Evolutionary conservation across 2,797 vertebrate species (phyloP).

Genomic region (Rhinella marina): DNA sequence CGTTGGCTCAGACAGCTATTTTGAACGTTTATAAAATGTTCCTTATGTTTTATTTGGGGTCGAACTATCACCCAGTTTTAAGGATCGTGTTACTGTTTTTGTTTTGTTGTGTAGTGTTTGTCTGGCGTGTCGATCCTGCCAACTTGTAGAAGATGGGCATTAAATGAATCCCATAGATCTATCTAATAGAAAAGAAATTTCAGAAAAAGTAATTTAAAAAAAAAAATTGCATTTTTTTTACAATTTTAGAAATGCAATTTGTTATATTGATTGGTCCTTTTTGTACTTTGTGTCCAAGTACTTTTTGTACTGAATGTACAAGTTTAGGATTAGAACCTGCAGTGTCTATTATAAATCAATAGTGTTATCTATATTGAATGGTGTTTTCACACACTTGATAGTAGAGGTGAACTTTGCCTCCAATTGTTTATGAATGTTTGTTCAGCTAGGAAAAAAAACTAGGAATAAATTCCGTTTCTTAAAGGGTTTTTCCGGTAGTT

Average conservation of each 20-base stretch:
- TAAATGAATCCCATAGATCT: background rate
- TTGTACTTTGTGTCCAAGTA: too few species aligned
- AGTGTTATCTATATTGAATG: background rate
- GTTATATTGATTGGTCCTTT: too few species aligned
- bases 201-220: too few species aligned
- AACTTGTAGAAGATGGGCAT: background rate
- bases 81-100: constrained; percentile 33
- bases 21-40: constrained; percentile 35
- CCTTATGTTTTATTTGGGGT: constrained; percentile 13
- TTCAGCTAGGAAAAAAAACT: background rate
- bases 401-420: background rate
- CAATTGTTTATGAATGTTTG: background rate
- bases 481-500: too few species aligned
- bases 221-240: too few species aligned
- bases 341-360: too few species aligned
- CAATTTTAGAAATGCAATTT: too few species aligned
- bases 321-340: too few species aligned
- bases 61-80: constrained; percentile 52
- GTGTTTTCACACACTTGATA: background rate
- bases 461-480: too few species aligned
- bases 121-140: constrained; percentile 6
- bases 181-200: background rate
- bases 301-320: too few species aligned
- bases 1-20: constrained; percentile 28
- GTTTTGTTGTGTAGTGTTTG: constrained; percentile 22